These are phyloP conservation scores for Paelopatides confundens DNA, from an alignment of 53 echinoderm and acorn worm species.

Conservation along the genomic window DNA sequence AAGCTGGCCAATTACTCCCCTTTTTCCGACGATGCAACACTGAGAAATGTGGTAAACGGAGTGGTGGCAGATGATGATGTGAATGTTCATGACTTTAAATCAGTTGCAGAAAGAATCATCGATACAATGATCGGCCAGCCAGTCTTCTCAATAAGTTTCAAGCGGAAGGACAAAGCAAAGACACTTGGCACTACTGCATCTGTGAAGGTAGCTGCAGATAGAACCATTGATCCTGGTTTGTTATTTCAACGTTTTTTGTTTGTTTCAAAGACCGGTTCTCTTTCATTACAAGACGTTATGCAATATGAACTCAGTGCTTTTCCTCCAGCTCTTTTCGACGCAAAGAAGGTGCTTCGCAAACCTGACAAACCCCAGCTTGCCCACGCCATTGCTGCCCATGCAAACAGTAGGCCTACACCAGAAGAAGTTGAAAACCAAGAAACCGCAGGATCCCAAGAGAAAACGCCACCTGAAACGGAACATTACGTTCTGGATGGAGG, in stretches of 20 bases:
- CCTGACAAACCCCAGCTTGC: slow-evolving; percentile 33
- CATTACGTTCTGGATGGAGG: slow-evolving; percentile 51
- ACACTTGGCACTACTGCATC: slow-evolving; percentile 9
- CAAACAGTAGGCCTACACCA: no score
- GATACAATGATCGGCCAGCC: slow-evolving; percentile 15
- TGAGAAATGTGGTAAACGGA: slow-evolving; percentile 35
- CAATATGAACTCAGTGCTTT: slow-evolving; percentile 9
- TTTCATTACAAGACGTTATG: no score
- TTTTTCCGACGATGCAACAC: slow-evolving; percentile 25
- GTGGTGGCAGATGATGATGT: slow-evolving; percentile 18
- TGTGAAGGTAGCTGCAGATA: not conserved
- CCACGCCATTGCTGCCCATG: no score
- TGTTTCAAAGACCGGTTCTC: not conserved
- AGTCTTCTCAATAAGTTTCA: not conserved
- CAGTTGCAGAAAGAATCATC: not conserved
- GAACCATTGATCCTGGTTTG: slow-evolving; percentile 44
- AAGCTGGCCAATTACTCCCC: slow-evolving; percentile 27
- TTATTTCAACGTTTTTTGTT: slow-evolving; percentile 40
- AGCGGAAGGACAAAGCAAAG: not conserved
- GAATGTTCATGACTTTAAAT: slow-evolving; percentile 18
- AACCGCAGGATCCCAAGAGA: not conserved
- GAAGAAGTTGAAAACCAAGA: no score
- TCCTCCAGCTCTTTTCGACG: slow-evolving; percentile 38
- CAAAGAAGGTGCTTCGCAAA: not conserved
- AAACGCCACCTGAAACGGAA: not conserved